Conservation (phyloP, 2,888 invertebrate genomes). For the Dermolepida albohirtum region DNA sequence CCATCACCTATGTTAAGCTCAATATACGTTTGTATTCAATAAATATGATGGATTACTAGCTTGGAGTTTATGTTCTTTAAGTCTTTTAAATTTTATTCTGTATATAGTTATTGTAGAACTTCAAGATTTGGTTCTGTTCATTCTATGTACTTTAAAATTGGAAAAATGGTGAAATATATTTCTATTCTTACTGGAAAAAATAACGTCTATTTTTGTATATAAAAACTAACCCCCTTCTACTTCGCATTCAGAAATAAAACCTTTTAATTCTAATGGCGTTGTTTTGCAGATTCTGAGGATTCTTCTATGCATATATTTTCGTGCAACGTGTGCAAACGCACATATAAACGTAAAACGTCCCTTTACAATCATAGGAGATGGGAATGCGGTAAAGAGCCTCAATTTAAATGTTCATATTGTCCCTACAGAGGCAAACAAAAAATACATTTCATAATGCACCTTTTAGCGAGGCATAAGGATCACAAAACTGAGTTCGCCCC, state of each 20-base stretch:
- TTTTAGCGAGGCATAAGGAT: constrained; percentile 62
- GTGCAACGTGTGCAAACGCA: constrained; percentile 47
- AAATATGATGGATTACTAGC: not conserved
- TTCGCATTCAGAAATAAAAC: constrained; percentile 2
- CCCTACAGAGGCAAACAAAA: constrained; percentile 61
- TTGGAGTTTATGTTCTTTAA: too few relatives aligned
- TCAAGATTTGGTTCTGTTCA: constrained; percentile 3
- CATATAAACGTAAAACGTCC: constrained; percentile 52
- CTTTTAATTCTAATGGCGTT: constrained; percentile 27
- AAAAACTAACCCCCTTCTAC: constrained; percentile 30
- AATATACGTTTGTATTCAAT: not conserved
- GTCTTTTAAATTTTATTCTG: not conserved
- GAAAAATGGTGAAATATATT: constrained; percentile 12
- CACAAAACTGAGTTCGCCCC: constrained; percentile 56
- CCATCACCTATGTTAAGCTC: too few relatives aligned
- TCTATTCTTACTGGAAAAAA: constrained; percentile 4
- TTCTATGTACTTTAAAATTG: constrained; percentile 9
- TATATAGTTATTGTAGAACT: constrained; percentile 12
- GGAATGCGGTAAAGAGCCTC: constrained; percentile 51
- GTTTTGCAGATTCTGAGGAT: constrained; percentile 40
- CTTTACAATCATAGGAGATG: constrained; percentile 48
- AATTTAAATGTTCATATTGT: constrained; percentile 58
- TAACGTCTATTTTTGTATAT: constrained; percentile 31
- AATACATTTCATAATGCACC: constrained; percentile 61
- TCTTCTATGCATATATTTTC: constrained; percentile 33